Evolutionary conservation across 1,140 invertebrate genomes (phyloP), one percentile per base, ranked within the genome.

Genomic region (Lamellibrachia luymesi): DNA sequence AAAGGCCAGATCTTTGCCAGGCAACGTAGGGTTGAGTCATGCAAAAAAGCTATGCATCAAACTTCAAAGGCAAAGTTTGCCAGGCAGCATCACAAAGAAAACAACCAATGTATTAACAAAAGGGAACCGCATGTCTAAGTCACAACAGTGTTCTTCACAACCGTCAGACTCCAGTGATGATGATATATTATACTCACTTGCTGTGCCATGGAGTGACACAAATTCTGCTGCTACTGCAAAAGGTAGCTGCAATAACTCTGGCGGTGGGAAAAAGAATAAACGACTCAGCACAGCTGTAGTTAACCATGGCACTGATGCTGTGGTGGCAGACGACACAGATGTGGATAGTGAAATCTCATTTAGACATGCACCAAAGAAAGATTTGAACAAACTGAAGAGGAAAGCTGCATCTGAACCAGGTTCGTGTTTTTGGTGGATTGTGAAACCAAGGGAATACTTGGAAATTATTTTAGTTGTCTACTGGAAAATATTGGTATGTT

Each of bases 161-260:
- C 64, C 25, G 64, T 80, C 64, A 17, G 64, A 80, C 64, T 10
- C 91, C 49, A 91, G 91, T 50, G 49, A 91, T 94, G 94, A 94
- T 92, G 92, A 94, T 90, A 90, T 94, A 49, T 90, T 94, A 90
- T 94, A 94, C 94, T 94, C 94, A 17, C 80, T 94, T 51, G 94
- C 91, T 22, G 64, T 80, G 64, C 64, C 64, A 80, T 80, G 64
- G 64, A 2, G 25, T 80, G 64, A 80, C 64, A 80, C 8, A 80
- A 17, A 80, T 8, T 80, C 64, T 80, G 17, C 25, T 80, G 64
- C 64, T 22, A 17, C 7, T 4, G 17, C 7, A 17, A 80, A 38
- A 38, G 38, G 38, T 38, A 38, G 38, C 38, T 38, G 38, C 38
- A 38, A 80, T 80, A 17, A 6, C 64, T 80, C 64, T 80, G 64